A percentile compares a stretch with the other conserved stretches of the same genome.
phyloP scores from a whole-genome alignment of 2,113 vertebrate genomes.

The Lipophrys pholis region DNA sequence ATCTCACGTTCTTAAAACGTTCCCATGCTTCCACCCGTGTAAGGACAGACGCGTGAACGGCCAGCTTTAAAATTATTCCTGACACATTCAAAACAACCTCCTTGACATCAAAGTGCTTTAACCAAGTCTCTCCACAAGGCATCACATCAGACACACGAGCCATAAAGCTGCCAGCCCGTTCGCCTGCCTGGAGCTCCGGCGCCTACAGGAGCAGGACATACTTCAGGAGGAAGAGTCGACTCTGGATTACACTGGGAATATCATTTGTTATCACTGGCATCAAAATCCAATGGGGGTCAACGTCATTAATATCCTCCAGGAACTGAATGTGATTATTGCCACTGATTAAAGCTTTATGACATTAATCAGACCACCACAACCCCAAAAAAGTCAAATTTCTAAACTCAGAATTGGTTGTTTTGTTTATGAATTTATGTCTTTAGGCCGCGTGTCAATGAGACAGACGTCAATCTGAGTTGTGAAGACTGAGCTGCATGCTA shows the following conservation, averaged over 20 bases:
- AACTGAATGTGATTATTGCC: neutral
- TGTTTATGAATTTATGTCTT: conserved; percentile 3
- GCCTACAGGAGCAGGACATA: conserved; percentile 38
- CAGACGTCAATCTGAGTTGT: conserved; percentile 9
- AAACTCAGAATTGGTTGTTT: neutral
- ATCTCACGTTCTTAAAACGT: conserved; percentile 27
- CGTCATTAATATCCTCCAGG: neutral
- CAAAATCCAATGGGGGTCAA: conserved; percentile 17
- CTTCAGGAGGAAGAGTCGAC: conserved; percentile 42
- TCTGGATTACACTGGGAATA: conserved; percentile 29
- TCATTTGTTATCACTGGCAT: conserved; percentile 51
- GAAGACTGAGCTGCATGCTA: neutral
- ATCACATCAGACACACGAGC: conserved; percentile 64
- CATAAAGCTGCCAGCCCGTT: conserved; percentile 49
- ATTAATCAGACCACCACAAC: neutral
- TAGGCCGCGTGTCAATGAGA: neutral
- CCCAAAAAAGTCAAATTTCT: neutral
- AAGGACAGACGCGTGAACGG: conserved; percentile 45
- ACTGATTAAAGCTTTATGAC: neutral
- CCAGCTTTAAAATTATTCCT: conserved; percentile 64
- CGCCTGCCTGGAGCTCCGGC: conserved; percentile 28
- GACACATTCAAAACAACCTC: conserved; percentile 69
- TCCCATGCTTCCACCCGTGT: neutral
- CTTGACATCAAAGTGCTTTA: conserved; percentile 72
- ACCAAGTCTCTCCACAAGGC: conserved; percentile 57